Base-by-base conservation (phyloP, 1,140 invertebrate genomes). In the Cryptotermes secundus region DNA sequence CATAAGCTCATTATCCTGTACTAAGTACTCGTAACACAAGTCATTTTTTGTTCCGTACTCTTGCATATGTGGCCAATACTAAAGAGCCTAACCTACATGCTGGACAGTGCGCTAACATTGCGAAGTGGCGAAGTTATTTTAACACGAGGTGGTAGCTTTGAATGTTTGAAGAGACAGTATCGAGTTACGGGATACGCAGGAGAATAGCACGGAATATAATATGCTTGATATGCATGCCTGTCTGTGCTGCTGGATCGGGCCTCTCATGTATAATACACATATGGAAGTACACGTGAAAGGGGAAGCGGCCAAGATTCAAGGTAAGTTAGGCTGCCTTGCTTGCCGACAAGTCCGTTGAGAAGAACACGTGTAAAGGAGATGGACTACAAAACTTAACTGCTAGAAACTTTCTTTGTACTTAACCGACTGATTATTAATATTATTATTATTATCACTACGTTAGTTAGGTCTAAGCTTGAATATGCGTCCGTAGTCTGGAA, bases 131-230 rank as follows among this genome's bases (percentile, higher is more conserved):
- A 4, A n/a, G 59, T 31, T 31, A 72, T 72, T 72, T n/a, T 72
- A 72, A 72, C 1, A 72, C 59, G 31, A 26, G 6, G 14, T 3
- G 59, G 59, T 72, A 72, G 31, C 26, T 72, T 72, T 72, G 31
- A 72, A 72, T 72, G n/a, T 72, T 72, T 72, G 59, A 72, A 31
- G 26, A 72, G 26, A 72, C 26, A 7, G n/a, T 31, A 72, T 72
- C 59, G 59, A n/a, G 59, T 72, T 72, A 72, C 31, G 31, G 14
- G 59, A n/a, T 31, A 72, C 59, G 31, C 59, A 31, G 4, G 59
- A n/a, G n/a, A 72, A 72, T 72, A 72, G n/a, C 6, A 31, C n/a
- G n/a, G n/a, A n/a, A n/a, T 72, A 72, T 72, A n/a, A 72, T 72
- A 72, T 72, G n/a, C 9, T 72, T 72, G 59, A 72, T 72, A 72